phyloP scores from a whole-genome alignment of 2,888 invertebrate genomes.

The Lathronympha strigana region DNA sequence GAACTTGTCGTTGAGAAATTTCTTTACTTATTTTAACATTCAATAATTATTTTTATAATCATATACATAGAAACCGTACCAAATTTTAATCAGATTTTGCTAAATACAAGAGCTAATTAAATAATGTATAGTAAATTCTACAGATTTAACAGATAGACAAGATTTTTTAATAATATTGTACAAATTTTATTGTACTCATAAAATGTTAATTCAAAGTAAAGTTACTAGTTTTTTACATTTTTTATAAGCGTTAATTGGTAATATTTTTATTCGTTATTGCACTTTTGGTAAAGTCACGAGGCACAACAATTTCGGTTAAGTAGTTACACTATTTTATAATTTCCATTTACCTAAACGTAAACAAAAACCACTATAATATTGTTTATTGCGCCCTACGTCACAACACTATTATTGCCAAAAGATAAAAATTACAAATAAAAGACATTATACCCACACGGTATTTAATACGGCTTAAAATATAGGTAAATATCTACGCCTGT shows the following conservation, averaged over 20 bases:
- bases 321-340: slow-evolving; percentile 13
- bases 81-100: slow-evolving; percentile 20
- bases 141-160: slow-evolving; percentile 8
- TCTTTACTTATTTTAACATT: slow-evolving; percentile 34
- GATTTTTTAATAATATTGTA: slow-evolving; percentile 22
- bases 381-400: slow-evolving; percentile 30
- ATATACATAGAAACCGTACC: slow-evolving; percentile 31
- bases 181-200: slow-evolving; percentile 10
- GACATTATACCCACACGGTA: neutral
- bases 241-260: slow-evolving; percentile 23
- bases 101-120: slow-evolving; percentile 33
- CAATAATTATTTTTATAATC: slow-evolving; percentile 18
- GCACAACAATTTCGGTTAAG: slow-evolving; percentile 30
- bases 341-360: slow-evolving; percentile 5
- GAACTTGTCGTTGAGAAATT: slow-evolving; percentile 58
- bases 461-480: neutral
- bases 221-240: slow-evolving; percentile 24
- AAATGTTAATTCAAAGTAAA: slow-evolving; percentile 12
- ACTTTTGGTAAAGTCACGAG: slow-evolving; percentile 33
- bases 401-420: slow-evolving; percentile 30
- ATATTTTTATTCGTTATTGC: slow-evolving; percentile 30
- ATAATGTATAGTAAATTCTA: slow-evolving; percentile 22
- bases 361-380: slow-evolving; percentile 21
- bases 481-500: slow-evolving; percentile 4
- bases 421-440: slow-evolving; percentile 18